Conservation (phyloP, 2,797 vertebrate species). For the Falco berigora region DNA sequence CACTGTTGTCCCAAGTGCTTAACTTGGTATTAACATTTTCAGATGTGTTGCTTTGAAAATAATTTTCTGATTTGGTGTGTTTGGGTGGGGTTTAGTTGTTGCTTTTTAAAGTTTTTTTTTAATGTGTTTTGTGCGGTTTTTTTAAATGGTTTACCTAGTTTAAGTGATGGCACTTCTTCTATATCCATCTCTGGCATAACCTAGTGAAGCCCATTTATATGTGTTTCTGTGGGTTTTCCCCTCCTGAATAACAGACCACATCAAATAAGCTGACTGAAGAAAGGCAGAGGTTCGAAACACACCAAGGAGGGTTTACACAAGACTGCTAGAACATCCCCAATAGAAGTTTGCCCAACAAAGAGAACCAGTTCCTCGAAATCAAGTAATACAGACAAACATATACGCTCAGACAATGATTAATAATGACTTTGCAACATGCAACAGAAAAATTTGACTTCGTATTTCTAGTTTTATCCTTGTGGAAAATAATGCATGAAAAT, state of each 20-base stretch:
- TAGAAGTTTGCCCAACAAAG: not conserved
- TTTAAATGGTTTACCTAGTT: not conserved
- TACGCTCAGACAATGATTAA: not conserved
- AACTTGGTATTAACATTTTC: not conserved
- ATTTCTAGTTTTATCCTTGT: not conserved
- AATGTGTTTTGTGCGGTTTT: accelerated
- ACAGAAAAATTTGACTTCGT: not conserved
- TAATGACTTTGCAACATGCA: not conserved
- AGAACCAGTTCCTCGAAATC: not conserved
- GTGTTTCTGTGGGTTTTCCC: not conserved
- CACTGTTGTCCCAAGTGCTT: accelerated
- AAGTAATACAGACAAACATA: not conserved
- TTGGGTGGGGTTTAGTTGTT: not conserved
- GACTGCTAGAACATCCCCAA: not conserved
- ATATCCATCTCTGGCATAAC: not conserved
- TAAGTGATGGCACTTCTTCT: not conserved
- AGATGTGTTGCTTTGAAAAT: not conserved
- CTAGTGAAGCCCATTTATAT: not conserved
- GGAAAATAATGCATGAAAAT: not conserved
- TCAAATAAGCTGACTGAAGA: not conserved
- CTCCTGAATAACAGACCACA: not conserved
- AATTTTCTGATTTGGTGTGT: not conserved
- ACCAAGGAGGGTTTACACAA: not conserved
- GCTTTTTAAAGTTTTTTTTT: not conserved
- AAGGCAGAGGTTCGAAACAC: not conserved